Base-by-base conservation (phyloP, 2,113 vertebrate species). In the Osmerus eperlanus region DNA sequence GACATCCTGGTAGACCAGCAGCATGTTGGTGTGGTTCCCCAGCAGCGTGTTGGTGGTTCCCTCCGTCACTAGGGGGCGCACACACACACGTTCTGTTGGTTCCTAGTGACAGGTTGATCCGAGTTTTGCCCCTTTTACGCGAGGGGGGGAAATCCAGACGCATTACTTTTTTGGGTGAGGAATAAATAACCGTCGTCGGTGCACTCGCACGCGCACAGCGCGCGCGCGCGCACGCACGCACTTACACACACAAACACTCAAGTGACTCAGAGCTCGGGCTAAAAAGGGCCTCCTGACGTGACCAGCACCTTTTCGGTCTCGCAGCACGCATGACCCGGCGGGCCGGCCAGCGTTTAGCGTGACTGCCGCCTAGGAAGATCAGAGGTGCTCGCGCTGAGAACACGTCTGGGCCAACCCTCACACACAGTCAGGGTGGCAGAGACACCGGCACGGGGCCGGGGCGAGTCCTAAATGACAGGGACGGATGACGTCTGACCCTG, bases 1-100 rank as follows among this genome's bases (percentile, higher is more conserved):
- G 79, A 95, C 90, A 25, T 97, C 95, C 88, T 98, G 95, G 90
- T 97, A 99, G 75, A 99, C 83, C 81, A 95, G 94, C 86, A 99
- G 84, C 91, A 95, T 94, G 84, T 89, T 94, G 82, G 86, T 94
- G 71, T 98, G 95, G 90, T 95, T 98, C 65, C 93, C 95, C 65
- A 99, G 84, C 77, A 99, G 84, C 78, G 94, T 91, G 85, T 96
- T 97, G 88, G 91, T 88, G 65, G 92, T 93, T 84, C 95, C 96
- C 81, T 98, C 96, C 53, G 84, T 93, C 79, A 96, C 97, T 99
- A 85, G 74, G 80, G 15, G 32, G 18, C 61, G n/a, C 61, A 36
- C 5, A 60, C 61, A 36, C 5, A 60, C 59, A 25, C 19, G 1
- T 21, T 21, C 58, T 60, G 60, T 62, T 19, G 2, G 60, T 25